phyloP scores from a whole-genome alignment of 2,113 vertebrate species.

The Condylura cristata region DNA sequence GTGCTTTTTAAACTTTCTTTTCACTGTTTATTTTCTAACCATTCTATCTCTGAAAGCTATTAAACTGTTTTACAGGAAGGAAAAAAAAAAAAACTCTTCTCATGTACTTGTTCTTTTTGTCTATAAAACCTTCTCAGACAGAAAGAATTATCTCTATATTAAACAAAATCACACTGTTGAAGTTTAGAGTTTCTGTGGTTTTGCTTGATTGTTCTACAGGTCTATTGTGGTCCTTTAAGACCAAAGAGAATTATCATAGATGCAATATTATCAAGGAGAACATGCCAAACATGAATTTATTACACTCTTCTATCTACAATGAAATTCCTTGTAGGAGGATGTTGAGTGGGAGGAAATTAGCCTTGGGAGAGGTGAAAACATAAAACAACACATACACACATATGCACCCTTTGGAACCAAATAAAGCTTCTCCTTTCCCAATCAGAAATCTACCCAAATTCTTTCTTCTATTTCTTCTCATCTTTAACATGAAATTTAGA shows the following conservation, averaged over 20 bases:
- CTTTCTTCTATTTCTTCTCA: not conserved
- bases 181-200: conserved; percentile 16
- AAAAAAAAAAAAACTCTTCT: not conserved
- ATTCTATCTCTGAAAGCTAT: conserved; percentile 15
- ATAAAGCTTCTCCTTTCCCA: not conserved
- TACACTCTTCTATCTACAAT: not conserved
- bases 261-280: conserved; percentile 21
- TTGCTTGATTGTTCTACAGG: not conserved
- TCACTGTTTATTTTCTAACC: conserved; percentile 32
- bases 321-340: conserved; percentile 29
- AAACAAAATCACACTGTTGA: conserved; percentile 4
- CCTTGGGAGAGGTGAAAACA: conserved; percentile 4
- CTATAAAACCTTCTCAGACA: conserved; percentile 42
- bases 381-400: not conserved
- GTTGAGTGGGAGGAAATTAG: not conserved
- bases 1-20: not conserved
- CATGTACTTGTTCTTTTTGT: conserved; percentile 6
- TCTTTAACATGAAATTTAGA: not conserved
- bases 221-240: conserved; percentile 17
- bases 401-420: conserved; percentile 36
- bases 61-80: not conserved
- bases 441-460: conserved; percentile 5
- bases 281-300: not conserved
- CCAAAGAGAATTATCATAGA: conserved; percentile 46
- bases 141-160: conserved; percentile 26